Evolutionary conservation across 2,113 vertebrate genomes (phyloP).

Genomic region (western clawed frog (Xenopus tropicalis)): DNA sequence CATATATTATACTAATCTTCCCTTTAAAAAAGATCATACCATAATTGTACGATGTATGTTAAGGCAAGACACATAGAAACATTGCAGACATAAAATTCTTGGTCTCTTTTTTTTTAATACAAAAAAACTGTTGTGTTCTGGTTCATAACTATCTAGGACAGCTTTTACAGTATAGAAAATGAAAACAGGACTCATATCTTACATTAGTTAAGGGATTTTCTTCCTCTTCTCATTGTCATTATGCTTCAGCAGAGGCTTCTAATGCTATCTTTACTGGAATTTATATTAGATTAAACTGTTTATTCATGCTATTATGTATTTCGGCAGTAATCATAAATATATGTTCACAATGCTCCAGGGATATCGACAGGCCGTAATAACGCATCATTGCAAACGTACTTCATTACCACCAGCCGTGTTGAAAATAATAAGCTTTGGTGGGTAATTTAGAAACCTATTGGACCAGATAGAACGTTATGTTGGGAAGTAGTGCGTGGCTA

Average conservation of each 20-base stretch:
- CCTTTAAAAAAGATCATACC: too few relatives aligned
- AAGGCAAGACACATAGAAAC: too few relatives aligned
- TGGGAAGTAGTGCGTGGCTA: slow-evolving; percentile 25
- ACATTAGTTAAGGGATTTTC: slow-evolving; percentile 27
- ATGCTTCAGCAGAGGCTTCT: neutral
- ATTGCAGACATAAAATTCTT: too few relatives aligned
- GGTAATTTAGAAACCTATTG: slow-evolving; percentile 56
- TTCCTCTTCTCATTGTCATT: slow-evolving; percentile 13
- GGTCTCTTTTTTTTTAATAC: too few relatives aligned
- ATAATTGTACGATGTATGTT: too few relatives aligned
- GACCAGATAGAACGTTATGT: slow-evolving; percentile 46
- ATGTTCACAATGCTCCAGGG: slow-evolving; percentile 23
- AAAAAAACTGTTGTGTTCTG: slow-evolving; percentile 12
- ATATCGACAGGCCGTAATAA: neutral
- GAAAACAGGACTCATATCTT: slow-evolving; percentile 34
- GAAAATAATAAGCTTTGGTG: slow-evolving; percentile 53
- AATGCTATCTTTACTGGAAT: slow-evolving; percentile 16
- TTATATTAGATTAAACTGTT: slow-evolving; percentile 34
- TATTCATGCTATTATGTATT: slow-evolving; percentile 39
- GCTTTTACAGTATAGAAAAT: slow-evolving; percentile 34
- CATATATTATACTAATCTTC: too few relatives aligned
- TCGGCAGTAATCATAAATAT: slow-evolving; percentile 40
- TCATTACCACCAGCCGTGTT: slow-evolving; percentile 49
- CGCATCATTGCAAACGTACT: slow-evolving; percentile 32
- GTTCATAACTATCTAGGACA: slow-evolving; percentile 40